Evolutionary conservation across 2,888 invertebrate genomes (phyloP).

Genomic region (Colostygia pectinataria): DNA sequence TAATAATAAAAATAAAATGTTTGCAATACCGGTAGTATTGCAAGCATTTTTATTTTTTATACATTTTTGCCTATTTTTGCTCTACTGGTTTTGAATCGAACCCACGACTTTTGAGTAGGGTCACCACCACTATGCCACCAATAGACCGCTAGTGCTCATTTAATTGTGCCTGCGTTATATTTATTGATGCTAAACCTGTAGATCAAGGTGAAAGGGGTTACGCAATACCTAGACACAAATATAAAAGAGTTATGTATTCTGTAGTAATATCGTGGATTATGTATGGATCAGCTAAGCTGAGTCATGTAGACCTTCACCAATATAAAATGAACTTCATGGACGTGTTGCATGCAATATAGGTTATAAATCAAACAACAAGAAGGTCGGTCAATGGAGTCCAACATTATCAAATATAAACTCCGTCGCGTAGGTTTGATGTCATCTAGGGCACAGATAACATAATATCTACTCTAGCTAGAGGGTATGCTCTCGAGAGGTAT

Average conservation of each 20-base stretch:
- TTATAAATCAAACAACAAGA: conserved; percentile 17
- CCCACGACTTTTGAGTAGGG: no score
- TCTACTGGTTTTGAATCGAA: no score
- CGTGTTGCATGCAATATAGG: conserved; percentile 15
- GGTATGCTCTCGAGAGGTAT: no score
- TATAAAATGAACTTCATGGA: conserved; percentile 9
- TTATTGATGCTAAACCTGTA: background rate
- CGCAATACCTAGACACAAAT: background rate
- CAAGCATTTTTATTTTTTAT: no score
- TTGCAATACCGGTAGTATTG: no score
- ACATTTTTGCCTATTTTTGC: no score
- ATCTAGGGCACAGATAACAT: no score
- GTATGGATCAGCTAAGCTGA: conserved; percentile 4
- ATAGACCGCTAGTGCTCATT: no score
- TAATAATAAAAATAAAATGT: no score
- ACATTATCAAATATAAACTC: no score
- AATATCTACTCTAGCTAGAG: no score
- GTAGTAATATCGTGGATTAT: background rate
- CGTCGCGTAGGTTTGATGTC: conserved; percentile 5
- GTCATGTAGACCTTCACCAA: conserved; percentile 12
- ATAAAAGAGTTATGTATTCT: background rate
- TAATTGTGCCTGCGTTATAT: background rate
- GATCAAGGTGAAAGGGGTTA: conserved; percentile 4
- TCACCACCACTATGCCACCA: no score
- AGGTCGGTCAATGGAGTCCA: conserved; percentile 14